These are phyloP conservation scores for Myiopsitta monachus DNA, from an alignment of 2,113 vertebrate genomes.

Conservation along the genomic window DNA sequence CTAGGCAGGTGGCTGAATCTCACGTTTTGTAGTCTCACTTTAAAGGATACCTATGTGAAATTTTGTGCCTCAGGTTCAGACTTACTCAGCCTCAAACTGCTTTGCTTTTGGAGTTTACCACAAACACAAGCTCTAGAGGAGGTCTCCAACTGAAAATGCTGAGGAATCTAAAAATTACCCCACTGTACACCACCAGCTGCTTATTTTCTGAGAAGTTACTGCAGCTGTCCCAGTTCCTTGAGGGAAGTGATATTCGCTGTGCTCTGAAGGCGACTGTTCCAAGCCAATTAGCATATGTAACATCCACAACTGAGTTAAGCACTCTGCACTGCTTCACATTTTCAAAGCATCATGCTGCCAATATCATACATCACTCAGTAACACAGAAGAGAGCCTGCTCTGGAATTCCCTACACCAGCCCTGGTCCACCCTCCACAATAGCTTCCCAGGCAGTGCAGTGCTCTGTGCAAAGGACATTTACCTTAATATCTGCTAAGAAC, in stretches of 20 bases:
- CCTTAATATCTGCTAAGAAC: not conserved
- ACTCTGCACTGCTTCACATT: not conserved
- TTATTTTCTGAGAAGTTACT: not conserved
- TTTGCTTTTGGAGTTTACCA: not conserved
- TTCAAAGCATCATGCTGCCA: not conserved
- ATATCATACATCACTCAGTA: rapidly evolving
- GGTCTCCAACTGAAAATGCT: not conserved
- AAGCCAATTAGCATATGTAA: not conserved
- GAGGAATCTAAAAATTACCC: slow-evolving; percentile 36
- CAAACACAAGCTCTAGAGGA: not conserved
- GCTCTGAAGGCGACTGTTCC: not conserved
- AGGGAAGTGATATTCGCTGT: not conserved
- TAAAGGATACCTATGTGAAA: not conserved
- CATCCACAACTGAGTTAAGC: not conserved
- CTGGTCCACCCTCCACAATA: not conserved
- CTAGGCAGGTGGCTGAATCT: not conserved
- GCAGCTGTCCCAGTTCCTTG: slow-evolving; percentile 20
- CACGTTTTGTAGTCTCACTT: not conserved
- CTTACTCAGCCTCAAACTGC: not conserved
- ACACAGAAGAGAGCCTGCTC: not conserved
- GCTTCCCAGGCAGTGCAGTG: not conserved
- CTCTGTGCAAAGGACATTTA: not conserved
- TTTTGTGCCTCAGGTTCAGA: not conserved
- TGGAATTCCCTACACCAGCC: not conserved
- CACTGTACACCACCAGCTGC: not conserved